Conservation (phyloP, 2,113 vertebrate species). For the Microtus ochrogaster region DNA sequence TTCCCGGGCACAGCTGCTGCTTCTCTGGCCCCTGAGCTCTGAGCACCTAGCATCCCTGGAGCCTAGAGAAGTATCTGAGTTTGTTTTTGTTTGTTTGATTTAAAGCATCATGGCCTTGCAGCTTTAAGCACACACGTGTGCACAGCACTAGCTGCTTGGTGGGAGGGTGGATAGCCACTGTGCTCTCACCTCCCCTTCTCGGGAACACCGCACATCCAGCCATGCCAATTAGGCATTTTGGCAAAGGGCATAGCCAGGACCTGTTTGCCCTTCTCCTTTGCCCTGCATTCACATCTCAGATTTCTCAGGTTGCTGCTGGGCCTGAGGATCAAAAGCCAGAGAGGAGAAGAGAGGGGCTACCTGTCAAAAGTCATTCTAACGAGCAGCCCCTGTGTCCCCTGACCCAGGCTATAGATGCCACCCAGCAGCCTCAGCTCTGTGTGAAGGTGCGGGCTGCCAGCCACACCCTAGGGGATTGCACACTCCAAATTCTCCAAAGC, state of each 20-base stretch:
- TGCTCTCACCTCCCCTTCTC: constrained; percentile 61
- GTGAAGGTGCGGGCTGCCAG: not conserved
- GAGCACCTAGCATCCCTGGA: not conserved
- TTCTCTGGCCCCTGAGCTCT: not conserved
- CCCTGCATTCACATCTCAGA: not conserved
- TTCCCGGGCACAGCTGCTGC: not conserved
- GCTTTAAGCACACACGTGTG: accelerated
- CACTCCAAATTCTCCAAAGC: not conserved
- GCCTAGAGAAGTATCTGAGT: not conserved
- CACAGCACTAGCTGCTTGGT: not conserved
- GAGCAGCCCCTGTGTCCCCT: not conserved
- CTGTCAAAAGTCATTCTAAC: not conserved
- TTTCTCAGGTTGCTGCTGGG: constrained; percentile 18
- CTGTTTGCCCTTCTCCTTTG: not conserved
- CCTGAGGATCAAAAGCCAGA: not conserved
- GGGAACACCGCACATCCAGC: constrained; percentile 25
- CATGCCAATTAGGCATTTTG: constrained; percentile 40
- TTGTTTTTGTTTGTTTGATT: not conserved
- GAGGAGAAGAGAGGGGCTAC: not conserved
- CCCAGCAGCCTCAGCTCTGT: not conserved
- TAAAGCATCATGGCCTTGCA: not conserved
- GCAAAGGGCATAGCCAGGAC: constrained; percentile 13
- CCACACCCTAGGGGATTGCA: not conserved
- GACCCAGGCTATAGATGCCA: not conserved
- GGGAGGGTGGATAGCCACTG: not conserved